A percentile compares a stretch with the other conserved stretches of the same genome.
These are phyloP conservation scores for Mesocentrotus franciscanus DNA, from an alignment of 53 echinoderm and acorn worm species.

Conservation along the genomic window DNA sequence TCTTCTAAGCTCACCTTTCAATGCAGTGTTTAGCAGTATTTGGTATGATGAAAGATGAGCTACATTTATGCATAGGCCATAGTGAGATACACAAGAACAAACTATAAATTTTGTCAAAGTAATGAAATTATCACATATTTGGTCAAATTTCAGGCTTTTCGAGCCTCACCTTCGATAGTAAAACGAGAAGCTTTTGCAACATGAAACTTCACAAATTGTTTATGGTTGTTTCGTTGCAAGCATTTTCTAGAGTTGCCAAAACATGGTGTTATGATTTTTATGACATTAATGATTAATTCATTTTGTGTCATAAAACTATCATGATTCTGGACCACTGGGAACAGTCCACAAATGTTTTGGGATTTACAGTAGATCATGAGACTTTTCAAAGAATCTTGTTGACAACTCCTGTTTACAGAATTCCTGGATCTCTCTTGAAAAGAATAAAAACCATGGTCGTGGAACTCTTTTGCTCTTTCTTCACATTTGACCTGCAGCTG, in stretches of 20 bases:
- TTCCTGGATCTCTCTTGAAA: background rate
- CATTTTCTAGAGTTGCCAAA: background rate
- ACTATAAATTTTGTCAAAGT: background rate
- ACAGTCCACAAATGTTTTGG: too few species aligned
- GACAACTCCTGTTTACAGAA: background rate
- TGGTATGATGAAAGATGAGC: constrained; percentile 14
- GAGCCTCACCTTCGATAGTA: too few species aligned
- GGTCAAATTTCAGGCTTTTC: too few species aligned
- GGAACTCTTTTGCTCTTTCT: background rate
- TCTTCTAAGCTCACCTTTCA: background rate
- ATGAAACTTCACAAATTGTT: too few species aligned
- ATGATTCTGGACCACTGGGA: too few species aligned
- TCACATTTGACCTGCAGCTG: background rate
- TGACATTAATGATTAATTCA: too few species aligned
- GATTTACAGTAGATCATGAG: too few species aligned
- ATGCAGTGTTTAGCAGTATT: constrained; percentile 6
- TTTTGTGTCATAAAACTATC: too few species aligned
- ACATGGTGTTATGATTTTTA: background rate
- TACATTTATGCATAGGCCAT: background rate
- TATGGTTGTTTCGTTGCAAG: background rate
- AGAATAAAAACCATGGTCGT: background rate
- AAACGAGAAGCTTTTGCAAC: too few species aligned
- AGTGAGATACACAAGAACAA: background rate
- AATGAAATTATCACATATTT: too few species aligned
- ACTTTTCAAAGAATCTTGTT: too few species aligned